phyloP scores from a whole-genome alignment of 2,888 invertebrate genomes.

The Serrognathus titanus region DNA sequence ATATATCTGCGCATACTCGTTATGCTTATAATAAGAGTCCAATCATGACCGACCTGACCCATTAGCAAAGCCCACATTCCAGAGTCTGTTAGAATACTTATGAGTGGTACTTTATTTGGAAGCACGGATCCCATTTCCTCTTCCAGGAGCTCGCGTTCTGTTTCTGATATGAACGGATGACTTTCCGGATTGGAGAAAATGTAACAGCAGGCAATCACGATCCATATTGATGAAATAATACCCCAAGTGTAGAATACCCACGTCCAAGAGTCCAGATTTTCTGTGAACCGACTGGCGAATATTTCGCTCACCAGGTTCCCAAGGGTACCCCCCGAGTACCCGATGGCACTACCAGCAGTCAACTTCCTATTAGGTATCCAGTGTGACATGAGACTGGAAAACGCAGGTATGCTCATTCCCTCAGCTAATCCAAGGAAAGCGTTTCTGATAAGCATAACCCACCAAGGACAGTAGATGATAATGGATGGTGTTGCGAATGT shows the following conservation, averaged over 20 bases:
- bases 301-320: background rate
- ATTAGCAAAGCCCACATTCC: slow-evolving; percentile 4
- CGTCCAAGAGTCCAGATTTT: background rate
- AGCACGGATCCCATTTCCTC: background rate
- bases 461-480: background rate
- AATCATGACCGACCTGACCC: slow-evolving; percentile 2
- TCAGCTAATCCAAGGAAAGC: background rate
- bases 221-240: background rate
- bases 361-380: slow-evolving; percentile 3
- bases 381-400: slow-evolving; percentile 3
- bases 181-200: slow-evolving; percentile 3
- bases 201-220: background rate
- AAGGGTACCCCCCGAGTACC: background rate
- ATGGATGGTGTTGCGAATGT: background rate
- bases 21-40: background rate
- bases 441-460: background rate
- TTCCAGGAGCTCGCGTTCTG: background rate
- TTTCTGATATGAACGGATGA: slow-evolving; percentile 6
- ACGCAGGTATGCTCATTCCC: slow-evolving; percentile 2
- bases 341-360: background rate
- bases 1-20: background rate
- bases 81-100: slow-evolving; percentile 1
- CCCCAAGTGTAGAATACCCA: slow-evolving; percentile 1
- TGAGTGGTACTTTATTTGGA: slow-evolving; percentile 7
- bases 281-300: background rate